Conservation (phyloP, 1,140 invertebrate species). For the Drosophila athabasca region DNA sequence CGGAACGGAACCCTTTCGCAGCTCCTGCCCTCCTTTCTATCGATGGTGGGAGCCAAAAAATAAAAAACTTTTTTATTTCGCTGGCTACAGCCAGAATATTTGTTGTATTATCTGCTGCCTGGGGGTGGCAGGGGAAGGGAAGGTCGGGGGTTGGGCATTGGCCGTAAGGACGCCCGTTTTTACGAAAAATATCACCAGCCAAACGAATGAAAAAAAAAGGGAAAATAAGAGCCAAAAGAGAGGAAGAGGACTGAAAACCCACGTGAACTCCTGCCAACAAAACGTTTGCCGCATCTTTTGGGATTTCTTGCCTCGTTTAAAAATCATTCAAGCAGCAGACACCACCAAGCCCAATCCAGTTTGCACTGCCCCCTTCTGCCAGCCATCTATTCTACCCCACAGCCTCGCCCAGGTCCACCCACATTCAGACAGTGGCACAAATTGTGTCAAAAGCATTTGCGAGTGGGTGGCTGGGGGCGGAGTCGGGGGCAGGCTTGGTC, state of each 20-base stretch:
- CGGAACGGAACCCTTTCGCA: constrained; percentile 21
- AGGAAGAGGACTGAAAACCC: constrained; percentile 28
- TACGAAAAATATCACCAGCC: constrained; percentile 54
- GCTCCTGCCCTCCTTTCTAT: background rate
- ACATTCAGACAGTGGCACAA: constrained; percentile 71
- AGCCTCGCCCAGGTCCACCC: constrained; percentile 4
- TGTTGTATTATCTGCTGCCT: constrained; percentile 67
- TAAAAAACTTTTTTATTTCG: constrained; percentile 52
- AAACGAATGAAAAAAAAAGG: constrained; percentile 22
- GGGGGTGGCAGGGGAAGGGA: background rate
- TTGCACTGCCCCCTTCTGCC: constrained; percentile 2
- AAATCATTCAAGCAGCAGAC: constrained; percentile 82
- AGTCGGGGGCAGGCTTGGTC: constrained; percentile 1
- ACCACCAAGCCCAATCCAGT: constrained; percentile 61
- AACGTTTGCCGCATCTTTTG: constrained; percentile 79
- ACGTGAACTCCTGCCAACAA: constrained; percentile 72
- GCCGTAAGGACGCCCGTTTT: constrained; percentile 61
- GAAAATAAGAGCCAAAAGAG: constrained; percentile 30
- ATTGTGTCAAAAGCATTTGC: constrained; percentile 78
- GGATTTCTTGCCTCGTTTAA: constrained; percentile 82
- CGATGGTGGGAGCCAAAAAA: constrained; percentile 42
- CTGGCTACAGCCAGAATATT: constrained; percentile 42
- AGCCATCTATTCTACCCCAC: constrained; percentile 1
- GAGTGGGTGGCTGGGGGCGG: background rate
- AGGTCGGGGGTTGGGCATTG: constrained; percentile 14